Evolutionary conservation across 2,113 vertebrate species (phyloP).

Genomic region (Zeus faber): DNA sequence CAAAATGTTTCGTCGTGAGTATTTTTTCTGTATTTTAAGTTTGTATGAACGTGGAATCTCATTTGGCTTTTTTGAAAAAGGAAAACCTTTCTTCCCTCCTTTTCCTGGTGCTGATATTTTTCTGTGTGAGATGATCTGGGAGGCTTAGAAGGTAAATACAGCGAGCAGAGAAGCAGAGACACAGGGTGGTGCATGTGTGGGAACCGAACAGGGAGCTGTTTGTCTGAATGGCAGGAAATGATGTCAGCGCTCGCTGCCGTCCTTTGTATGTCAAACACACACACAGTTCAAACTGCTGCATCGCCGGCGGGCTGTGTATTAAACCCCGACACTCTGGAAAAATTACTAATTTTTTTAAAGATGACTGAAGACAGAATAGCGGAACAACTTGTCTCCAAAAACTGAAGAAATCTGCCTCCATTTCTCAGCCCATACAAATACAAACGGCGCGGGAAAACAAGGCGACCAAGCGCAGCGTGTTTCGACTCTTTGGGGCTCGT

Average conservation of each 20-base stretch:
- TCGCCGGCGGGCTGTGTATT: conserved; percentile 29
- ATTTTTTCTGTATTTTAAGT: conserved; percentile 50
- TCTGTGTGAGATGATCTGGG: conserved; percentile 46
- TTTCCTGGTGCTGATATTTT: conserved; percentile 35
- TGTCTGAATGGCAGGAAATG: conserved; percentile 82
- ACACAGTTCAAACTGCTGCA: conserved; percentile 25
- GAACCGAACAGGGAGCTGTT: conserved; percentile 74
- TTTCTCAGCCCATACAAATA: background rate
- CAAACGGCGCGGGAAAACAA: background rate
- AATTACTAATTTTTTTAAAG: conserved; percentile 17
- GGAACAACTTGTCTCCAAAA: background rate
- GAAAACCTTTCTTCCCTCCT: conserved; percentile 58
- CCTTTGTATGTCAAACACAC: conserved; percentile 53
- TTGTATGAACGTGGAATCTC: conserved; percentile 32
- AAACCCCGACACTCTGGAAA: conserved; percentile 27
- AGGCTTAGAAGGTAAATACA: conserved; percentile 57
- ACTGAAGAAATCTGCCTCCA: conserved; percentile 1
- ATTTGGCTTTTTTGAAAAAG: conserved; percentile 38
- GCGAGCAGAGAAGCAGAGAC: conserved; percentile 40
- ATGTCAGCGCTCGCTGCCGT: conserved; percentile 66
- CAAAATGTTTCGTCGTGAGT: conserved; percentile 22
- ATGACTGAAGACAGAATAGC: conserved; percentile 4
- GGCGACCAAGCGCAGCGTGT: background rate
- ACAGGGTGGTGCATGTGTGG: conserved; percentile 53
- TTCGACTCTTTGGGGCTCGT: background rate